A percentile compares a stretch with the other conserved stretches of the same genome.
phyloP scores from a whole-genome alignment of 2,888 invertebrate species.

The Trachelus troglodyta region DNA sequence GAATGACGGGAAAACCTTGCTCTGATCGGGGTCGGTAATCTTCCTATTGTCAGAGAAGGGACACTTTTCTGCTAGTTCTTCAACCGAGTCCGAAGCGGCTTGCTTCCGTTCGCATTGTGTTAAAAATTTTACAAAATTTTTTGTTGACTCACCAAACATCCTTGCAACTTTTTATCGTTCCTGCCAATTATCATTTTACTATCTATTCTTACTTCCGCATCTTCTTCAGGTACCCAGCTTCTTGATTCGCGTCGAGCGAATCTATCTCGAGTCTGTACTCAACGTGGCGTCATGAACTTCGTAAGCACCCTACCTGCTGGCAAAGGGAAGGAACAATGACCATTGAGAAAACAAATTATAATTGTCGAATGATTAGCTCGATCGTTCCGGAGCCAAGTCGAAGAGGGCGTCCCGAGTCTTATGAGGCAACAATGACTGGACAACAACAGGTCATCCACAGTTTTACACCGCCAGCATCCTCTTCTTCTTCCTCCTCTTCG shows the following conservation, averaged over 20 bases:
- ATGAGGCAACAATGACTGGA: conserved; percentile 55
- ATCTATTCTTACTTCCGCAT: background rate
- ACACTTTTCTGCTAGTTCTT: background rate
- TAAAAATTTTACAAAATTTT: background rate
- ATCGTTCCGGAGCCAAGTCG: conserved; percentile 39
- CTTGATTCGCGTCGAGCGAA: background rate
- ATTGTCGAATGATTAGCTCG: conserved; percentile 56
- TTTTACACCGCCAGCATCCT: conserved; percentile 12
- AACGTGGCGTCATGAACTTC: background rate
- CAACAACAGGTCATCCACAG: conserved; percentile 32
- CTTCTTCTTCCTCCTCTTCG: conserved; percentile 15
- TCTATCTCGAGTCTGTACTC: background rate
- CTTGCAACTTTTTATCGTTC: background rate
- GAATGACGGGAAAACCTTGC: conserved; percentile 32
- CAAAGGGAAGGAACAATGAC: conserved; percentile 41
- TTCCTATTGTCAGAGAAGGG: conserved; percentile 13
- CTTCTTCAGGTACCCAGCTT: background rate
- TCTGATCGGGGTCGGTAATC: conserved; percentile 19
- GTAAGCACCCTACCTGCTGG: background rate
- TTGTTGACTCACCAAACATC: background rate
- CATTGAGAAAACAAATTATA: conserved; percentile 56
- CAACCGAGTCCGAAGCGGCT: background rate
- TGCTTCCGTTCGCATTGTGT: background rate
- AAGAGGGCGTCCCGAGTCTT: conserved; percentile 30
- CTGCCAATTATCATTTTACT: background rate